Base-by-base conservation (phyloP, 2,797 vertebrate species). In the Antrozous pallidus region DNA sequence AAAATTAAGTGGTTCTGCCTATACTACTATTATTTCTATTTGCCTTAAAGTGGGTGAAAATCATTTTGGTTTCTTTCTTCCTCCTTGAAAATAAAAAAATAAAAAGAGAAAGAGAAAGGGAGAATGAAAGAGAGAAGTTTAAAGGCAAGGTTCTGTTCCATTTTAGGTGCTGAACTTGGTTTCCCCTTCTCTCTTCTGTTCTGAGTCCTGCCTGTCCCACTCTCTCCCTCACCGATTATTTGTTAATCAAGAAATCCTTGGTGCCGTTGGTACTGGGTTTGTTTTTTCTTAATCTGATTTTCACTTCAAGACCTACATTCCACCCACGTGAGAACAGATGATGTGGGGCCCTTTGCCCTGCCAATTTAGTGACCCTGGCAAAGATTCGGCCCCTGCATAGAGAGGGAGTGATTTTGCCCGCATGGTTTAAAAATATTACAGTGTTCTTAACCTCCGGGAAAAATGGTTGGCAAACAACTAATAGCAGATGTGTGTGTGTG, bases 341-440 rank as follows among this genome's bases (percentile, higher is more conserved):
- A 91, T 4, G 3, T 28, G 67, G n/a, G 87, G 47, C 82, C 86
- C 69, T 92, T 91, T 79, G 90, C 47, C 93, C 92, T 96, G 94
- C 75, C 94, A 91, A 58, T 65, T 92, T 80, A 90, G 81, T 10
- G 0, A 20, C 33, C 26, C 89, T 93, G 95, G 93, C 82, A 74
- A 63, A 12, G 36, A 79, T 40, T 51, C 31, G 38, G 74, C 5
- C 58, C 38, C 58, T 74, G 31, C 0, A 0, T 17, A 33, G 58
- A 69, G 28, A 94, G 38, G 70, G 38, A 83, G 70, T 61, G 86
- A 92, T 90, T 95, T 90, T 92, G 82, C 74, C 85, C 2, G 0
- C 81, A 82, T 81, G 61, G 82, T 91, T 93, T 95, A 95, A 97
- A 96, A 95, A 91, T 93, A 95, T 61, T 77, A 56, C 58, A 69